A percentile compares a stretch with the other conserved stretches of the same genome.
Evolutionary conservation across 2,888 invertebrate species (phyloP).

Genomic region (Cantharis rufa): DNA sequence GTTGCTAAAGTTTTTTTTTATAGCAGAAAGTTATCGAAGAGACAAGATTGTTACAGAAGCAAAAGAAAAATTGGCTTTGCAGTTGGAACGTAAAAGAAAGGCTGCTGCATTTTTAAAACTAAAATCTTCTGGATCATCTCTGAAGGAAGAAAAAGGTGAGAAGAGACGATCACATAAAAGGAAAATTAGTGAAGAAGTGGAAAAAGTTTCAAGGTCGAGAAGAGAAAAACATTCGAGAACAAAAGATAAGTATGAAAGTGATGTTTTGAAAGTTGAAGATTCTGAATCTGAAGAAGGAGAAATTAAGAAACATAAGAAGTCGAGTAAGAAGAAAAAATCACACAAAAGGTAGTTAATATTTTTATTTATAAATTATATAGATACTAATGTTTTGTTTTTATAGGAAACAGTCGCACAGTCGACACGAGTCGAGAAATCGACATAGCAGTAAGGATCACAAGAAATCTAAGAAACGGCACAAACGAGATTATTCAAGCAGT

Average conservation of each 20-base stretch:
- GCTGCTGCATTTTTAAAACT: slow-evolving; percentile 75
- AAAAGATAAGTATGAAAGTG: slow-evolving; percentile 45
- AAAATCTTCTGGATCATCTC: slow-evolving; percentile 38
- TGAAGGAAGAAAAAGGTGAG: slow-evolving; percentile 31
- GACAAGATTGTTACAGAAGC: slow-evolving; percentile 63
- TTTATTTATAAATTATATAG: not conserved
- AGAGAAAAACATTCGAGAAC: slow-evolving; percentile 10
- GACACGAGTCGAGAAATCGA: slow-evolving; percentile 41
- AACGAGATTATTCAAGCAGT: slow-evolving; percentile 38
- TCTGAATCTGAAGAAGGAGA: slow-evolving; percentile 47
- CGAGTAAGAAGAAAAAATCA: slow-evolving; percentile 57
- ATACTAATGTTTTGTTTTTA: slow-evolving; percentile 9
- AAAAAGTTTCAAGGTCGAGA: slow-evolving; percentile 47
- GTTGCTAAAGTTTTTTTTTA: slow-evolving; percentile 7
- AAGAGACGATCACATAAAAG: slow-evolving; percentile 33
- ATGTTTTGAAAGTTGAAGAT: slow-evolving; percentile 40
- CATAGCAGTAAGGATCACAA: slow-evolving; percentile 38
- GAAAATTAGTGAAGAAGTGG: slow-evolving; percentile 28
- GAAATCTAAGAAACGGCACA: slow-evolving; percentile 44
- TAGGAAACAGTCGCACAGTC: slow-evolving; percentile 49
- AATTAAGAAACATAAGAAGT: slow-evolving; percentile 51
- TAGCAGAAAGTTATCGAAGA: slow-evolving; percentile 63
- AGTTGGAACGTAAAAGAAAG: slow-evolving; percentile 76
- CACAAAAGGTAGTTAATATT: slow-evolving; percentile 54
- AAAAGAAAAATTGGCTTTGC: slow-evolving; percentile 64